Evolutionary conservation across 2,888 invertebrate genomes (phyloP).

Genomic region (Chaitophorus viminalis): DNA sequence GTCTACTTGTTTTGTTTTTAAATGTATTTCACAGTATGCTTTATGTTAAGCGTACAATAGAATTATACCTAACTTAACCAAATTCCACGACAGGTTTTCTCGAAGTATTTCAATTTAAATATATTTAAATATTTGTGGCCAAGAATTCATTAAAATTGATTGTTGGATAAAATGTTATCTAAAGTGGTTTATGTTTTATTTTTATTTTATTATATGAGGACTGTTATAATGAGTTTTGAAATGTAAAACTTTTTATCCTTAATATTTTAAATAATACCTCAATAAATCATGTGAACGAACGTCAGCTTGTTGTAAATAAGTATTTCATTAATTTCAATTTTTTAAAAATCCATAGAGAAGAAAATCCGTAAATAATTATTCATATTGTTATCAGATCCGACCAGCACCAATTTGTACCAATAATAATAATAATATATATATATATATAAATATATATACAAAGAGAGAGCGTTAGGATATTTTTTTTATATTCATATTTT

Average conservation of each 20-base stretch:
- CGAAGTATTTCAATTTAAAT: slow-evolving; percentile 50
- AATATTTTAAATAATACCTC: slow-evolving; percentile 26
- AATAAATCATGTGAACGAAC: slow-evolving; percentile 21
- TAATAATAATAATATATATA: too few relatives aligned
- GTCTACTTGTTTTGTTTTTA: too few relatives aligned
- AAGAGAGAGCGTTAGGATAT: too few relatives aligned
- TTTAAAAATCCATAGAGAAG: not conserved
- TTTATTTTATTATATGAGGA: slow-evolving; percentile 19
- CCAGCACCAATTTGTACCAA: not conserved
- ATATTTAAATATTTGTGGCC: slow-evolving; percentile 35
- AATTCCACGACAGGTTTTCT: not conserved
- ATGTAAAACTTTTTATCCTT: slow-evolving; percentile 22
- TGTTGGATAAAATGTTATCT: slow-evolving; percentile 3
- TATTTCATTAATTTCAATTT: slow-evolving; percentile 44
- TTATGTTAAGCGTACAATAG: not conserved
- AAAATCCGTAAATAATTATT: not conserved
- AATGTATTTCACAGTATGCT: too few relatives aligned
- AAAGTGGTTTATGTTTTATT: slow-evolving; percentile 24
- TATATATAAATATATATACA: too few relatives aligned
- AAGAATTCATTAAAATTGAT: slow-evolving; percentile 23
- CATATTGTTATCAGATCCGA: not conserved
- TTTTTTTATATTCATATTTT: too few relatives aligned
- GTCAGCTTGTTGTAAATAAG: slow-evolving; percentile 39
- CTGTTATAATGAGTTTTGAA: slow-evolving; percentile 34
- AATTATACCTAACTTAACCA: slow-evolving; percentile 31